Base-by-base conservation (phyloP, 2,888 invertebrate species). In the Chloromyia formosa region DNA sequence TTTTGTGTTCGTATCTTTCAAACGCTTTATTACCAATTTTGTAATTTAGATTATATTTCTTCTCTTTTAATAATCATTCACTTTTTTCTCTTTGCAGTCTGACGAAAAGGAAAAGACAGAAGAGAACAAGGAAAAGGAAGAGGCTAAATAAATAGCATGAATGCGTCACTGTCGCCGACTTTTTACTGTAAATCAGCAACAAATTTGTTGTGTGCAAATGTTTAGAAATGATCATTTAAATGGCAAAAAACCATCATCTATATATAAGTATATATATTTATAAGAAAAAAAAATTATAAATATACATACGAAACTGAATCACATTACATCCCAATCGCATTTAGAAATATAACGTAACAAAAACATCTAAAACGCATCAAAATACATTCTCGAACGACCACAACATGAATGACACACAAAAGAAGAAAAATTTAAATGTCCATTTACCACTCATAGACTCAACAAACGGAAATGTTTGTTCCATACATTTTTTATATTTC, bases 61-160 rank as follows among this genome's bases (percentile, higher is more conserved):
- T 7, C 27, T 4, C 7, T 35, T 35, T 4, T 66, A 27, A 23
- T 58, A 58, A n/a, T 12, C 16, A 2, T 2, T 49, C 3, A 49
- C 49, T 71, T 66, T 76, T 75, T 60, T 35, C 45, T 27, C 18
- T 75, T 75, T 76, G 27, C 62, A 93, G 91, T 91, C 91, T 80
- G 93, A 93, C 80, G 93, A 93, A 82, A 92, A 93, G 83, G 93
- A 93, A 80, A 92, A 89, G 78, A 90, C 91, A 79, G 92, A 92
- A 83, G 90, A 91, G 82, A 91, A 90, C 82, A 90, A 90, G 84
- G 89, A 92, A 81, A 91, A 91, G 82, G 90, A 90, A 80, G 85
- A 85, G 79, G 83, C 84, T 82, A 85, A 85, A 81, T 84, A 84
- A 83, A 82, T 79, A 27, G 58, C 42, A 42, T 53, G 58, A 73